phyloP scores from a whole-genome alignment of 2,888 invertebrate genomes.

The Enchytraeus crypticus region DNA sequence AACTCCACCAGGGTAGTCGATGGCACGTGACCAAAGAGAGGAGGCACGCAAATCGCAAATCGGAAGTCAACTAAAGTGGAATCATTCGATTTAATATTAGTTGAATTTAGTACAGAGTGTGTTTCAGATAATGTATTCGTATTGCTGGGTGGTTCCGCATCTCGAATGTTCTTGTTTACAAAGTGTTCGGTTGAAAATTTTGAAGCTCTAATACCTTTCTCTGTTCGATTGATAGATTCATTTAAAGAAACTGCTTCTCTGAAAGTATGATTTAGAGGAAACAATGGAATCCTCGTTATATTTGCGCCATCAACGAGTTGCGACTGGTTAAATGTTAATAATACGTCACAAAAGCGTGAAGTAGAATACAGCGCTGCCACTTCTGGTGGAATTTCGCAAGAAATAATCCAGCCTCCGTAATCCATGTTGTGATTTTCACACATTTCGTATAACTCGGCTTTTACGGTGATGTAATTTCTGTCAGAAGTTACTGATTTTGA shows the following conservation, averaged over 20 bases:
- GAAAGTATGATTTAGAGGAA: background rate
- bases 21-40: constrained; percentile 39
- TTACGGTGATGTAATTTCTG: no score
- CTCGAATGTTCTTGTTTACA: background rate
- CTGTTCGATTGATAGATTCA: background rate
- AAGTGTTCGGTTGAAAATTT: no score
- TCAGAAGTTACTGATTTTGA: no score
- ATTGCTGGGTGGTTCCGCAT: background rate
- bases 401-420: constrained; percentile 42
- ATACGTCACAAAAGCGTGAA: constrained; percentile 6
- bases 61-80: background rate
- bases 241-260: background rate
- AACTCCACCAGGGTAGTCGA: constrained; percentile 39
- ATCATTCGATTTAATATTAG: no score
- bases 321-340: background rate
- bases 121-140: background rate
- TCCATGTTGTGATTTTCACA: constrained; percentile 44
- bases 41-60: constrained; percentile 42
- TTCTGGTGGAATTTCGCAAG: constrained; percentile 30
- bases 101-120: background rate
- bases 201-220: background rate
- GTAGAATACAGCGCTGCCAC: background rate
- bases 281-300: background rate
- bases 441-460: constrained; percentile 35
- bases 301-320: background rate